These are phyloP conservation scores for Asobara japonica DNA, from an alignment of 1,140 invertebrate species.

Conservation along the genomic window DNA sequence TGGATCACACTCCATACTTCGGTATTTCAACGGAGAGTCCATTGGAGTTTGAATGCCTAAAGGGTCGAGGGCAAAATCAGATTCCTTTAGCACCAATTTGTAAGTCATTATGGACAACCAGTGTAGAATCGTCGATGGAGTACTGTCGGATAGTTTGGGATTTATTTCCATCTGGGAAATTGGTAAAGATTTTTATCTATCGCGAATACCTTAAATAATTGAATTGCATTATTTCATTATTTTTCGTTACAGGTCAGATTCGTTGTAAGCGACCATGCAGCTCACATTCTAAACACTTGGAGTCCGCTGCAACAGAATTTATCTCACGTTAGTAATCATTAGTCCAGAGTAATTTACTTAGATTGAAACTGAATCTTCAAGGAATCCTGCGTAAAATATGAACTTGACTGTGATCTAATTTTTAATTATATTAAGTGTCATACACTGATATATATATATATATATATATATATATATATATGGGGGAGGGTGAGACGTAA, in stretches of 20 bases:
- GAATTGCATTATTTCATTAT: neutral
- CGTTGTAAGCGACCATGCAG: slow-evolving; percentile 82
- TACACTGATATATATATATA: no score
- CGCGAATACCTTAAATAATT: neutral
- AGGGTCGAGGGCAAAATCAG: slow-evolving; percentile 74
- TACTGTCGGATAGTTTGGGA: slow-evolving; percentile 97
- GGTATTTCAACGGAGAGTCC: slow-evolving; percentile 85
- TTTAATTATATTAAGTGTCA: no score
- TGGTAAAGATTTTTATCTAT: slow-evolving; percentile 68
- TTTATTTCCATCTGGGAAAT: slow-evolving; percentile 87
- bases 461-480: no score
- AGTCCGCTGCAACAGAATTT: slow-evolving; percentile 82
- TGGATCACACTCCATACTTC: slow-evolving; percentile 93
- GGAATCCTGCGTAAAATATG: no score
- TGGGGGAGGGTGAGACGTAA: no score
- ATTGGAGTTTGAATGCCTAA: slow-evolving; percentile 89
- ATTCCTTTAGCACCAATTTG: slow-evolving; percentile 82
- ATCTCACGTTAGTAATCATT: slow-evolving; percentile 73
- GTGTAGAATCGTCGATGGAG: slow-evolving; percentile 92
- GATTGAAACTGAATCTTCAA: slow-evolving; percentile 24
- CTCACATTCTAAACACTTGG: slow-evolving; percentile 86
- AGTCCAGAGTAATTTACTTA: neutral
- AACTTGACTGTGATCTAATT: no score
- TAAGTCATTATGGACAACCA: slow-evolving; percentile 95
- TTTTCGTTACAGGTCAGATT: slow-evolving; percentile 76